A percentile compares a stretch with the other conserved stretches of the same genome.
phyloP scores from a whole-genome alignment of 2,113 vertebrate genomes.

The Lathamus discolor region DNA sequence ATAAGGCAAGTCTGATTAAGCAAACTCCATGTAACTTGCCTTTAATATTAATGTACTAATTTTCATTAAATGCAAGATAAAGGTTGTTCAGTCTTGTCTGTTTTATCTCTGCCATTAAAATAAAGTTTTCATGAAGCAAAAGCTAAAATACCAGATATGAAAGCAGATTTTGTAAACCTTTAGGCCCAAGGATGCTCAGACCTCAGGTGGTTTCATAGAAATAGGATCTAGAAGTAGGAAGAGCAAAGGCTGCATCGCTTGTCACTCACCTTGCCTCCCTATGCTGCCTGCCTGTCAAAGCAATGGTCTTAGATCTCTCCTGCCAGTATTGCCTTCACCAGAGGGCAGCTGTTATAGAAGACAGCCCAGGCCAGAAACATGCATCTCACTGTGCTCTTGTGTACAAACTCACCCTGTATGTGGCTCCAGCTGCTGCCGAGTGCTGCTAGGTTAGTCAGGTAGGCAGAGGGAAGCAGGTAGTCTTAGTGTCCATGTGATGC shows the following conservation, averaged over 20 bases:
- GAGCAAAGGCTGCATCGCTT: background rate
- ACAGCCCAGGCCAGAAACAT: background rate
- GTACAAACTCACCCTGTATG: accelerated
- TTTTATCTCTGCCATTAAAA: background rate
- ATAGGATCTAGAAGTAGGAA: background rate
- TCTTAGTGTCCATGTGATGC: accelerated
- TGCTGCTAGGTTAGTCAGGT: background rate
- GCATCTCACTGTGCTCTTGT: accelerated
- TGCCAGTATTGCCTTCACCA: background rate
- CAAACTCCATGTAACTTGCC: background rate
- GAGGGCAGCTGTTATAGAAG: background rate
- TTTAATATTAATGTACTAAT: background rate
- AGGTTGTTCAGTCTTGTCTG: background rate
- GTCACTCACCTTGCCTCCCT: background rate
- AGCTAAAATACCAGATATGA: background rate
- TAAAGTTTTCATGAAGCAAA: background rate
- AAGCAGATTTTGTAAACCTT: background rate
- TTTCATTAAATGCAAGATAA: background rate
- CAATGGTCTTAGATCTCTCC: background rate
- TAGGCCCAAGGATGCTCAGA: background rate
- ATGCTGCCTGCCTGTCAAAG: background rate
- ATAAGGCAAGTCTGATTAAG: background rate
- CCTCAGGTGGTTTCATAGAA: background rate
- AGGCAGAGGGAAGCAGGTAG: background rate
- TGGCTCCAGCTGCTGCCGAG: background rate